Conservation (phyloP, 2,888 invertebrate genomes). For the Penaeus monodon region DNA sequence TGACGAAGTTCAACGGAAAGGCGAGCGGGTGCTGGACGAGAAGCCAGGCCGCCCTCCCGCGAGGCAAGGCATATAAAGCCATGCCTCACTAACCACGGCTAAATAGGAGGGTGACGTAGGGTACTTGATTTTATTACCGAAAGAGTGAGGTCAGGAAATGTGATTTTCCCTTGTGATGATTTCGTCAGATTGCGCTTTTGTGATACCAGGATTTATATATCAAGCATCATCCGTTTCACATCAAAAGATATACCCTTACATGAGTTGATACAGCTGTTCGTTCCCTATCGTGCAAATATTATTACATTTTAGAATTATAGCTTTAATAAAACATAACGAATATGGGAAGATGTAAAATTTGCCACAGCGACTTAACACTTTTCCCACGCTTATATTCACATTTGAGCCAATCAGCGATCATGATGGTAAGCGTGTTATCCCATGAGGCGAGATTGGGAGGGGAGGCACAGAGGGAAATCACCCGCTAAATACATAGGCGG, state of each 20-base stretch:
- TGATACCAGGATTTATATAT: not conserved
- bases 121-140: conserved; percentile 18
- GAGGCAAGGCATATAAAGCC: not conserved
- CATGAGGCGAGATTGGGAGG: not conserved
- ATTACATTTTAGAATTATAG: too few relatives aligned
- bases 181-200: not conserved
- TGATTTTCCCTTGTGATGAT: conserved; percentile 4
- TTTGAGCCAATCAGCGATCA: too few relatives aligned
- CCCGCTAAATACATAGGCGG: conserved; percentile 28
- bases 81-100: conserved; percentile 19
- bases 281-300: too few relatives aligned
- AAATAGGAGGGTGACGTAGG: conserved; percentile 21
- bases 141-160: conserved; percentile 14
- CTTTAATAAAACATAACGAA: too few relatives aligned
- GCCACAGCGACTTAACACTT: too few relatives aligned
- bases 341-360: too few relatives aligned
- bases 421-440: not conserved
- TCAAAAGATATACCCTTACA: too few relatives aligned
- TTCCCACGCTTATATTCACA: too few relatives aligned
- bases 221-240: too few relatives aligned
- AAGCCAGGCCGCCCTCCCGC: not conserved
- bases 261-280: too few relatives aligned
- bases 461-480: not conserved
- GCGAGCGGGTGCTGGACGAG: too few relatives aligned
- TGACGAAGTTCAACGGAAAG: too few relatives aligned